Percentiles rank a stretch among this genome's conserved stretches.
Evolutionary conservation across 2,888 invertebrate genomes (phyloP).

Genomic region (Thereva nobilitata): DNA sequence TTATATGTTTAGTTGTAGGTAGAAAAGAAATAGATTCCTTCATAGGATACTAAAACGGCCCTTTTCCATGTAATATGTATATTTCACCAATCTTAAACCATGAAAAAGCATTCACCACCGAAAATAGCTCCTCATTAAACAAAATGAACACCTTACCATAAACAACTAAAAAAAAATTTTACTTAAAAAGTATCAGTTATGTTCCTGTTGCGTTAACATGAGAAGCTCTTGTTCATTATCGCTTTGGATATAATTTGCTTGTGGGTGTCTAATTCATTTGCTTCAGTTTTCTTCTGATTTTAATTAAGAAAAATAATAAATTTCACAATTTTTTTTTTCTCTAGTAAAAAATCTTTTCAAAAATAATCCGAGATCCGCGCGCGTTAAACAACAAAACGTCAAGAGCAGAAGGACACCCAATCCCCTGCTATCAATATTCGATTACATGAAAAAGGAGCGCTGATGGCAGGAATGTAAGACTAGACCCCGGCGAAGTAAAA

Average conservation of each 20-base stretch:
- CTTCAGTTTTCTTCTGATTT: constrained; percentile 22
- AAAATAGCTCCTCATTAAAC: too few species aligned
- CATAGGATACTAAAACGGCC: too few species aligned
- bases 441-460: constrained; percentile 49
- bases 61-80: too few species aligned
- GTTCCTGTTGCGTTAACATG: too few species aligned
- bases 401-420: constrained; percentile 54
- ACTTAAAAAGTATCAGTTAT: too few species aligned
- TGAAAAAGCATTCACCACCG: too few species aligned
- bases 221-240: constrained; percentile 14
- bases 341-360: constrained; percentile 18
- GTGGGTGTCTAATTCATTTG: constrained; percentile 23
- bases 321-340: constrained; percentile 19
- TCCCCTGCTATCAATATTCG: constrained; percentile 59
- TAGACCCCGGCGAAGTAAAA: constrained; percentile 29
- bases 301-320: constrained; percentile 35
- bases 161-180: too few species aligned
- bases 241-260: constrained; percentile 16
- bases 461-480: constrained; percentile 30
- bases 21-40: too few species aligned
- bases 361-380: constrained; percentile 21
- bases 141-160: too few species aligned
- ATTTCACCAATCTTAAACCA: too few species aligned
- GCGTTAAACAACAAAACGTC: constrained; percentile 45
- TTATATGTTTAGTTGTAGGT: too few species aligned